phyloP scores from a whole-genome alignment of 2,113 vertebrate species.

The Hypocryptadius cinnamomeus region DNA sequence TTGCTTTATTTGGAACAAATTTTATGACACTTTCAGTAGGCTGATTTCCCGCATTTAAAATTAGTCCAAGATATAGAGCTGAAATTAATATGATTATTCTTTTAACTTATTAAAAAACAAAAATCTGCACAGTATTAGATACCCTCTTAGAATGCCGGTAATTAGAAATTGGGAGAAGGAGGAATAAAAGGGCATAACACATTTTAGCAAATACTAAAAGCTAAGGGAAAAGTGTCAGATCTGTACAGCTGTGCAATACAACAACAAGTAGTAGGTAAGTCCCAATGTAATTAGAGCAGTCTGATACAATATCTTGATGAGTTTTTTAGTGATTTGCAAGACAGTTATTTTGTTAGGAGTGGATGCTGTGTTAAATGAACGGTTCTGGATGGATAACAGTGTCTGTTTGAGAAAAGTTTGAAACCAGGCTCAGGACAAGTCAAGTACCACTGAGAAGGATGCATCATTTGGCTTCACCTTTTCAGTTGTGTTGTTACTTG shows the following conservation, averaged over 20 bases:
- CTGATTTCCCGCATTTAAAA: not conserved
- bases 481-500: not conserved
- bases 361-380: not conserved
- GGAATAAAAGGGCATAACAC: not conserved
- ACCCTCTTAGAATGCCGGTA: not conserved
- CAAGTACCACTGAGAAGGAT: not conserved
- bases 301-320: not conserved
- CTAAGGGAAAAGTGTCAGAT: not conserved
- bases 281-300: not conserved
- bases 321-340: not conserved
- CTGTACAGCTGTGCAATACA: not conserved
- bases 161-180: not conserved
- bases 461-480: not conserved
- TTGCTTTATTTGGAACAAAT: not conserved
- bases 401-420: not conserved
- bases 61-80: not conserved
- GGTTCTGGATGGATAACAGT: not conserved
- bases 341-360: not conserved
- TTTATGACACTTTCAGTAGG: not conserved
- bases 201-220: not conserved
- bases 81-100: not conserved
- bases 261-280: not conserved
- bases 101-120: not conserved
- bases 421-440: not conserved
- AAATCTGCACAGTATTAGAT: not conserved